These are phyloP conservation scores for Palaemon carinicauda DNA, from an alignment of 1,140 invertebrate species.

Conservation along the genomic window DNA sequence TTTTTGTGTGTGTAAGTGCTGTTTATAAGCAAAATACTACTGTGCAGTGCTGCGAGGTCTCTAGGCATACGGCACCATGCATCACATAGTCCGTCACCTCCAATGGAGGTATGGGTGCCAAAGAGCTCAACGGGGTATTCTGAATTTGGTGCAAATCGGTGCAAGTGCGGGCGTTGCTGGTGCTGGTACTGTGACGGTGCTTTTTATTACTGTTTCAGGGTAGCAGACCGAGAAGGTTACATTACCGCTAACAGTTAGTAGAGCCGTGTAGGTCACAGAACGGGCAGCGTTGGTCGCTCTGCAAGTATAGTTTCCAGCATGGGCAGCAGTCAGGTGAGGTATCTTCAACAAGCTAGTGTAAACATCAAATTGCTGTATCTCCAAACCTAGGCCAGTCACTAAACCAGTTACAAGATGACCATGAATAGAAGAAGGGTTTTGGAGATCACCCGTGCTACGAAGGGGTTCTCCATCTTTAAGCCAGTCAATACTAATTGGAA, in stretches of 20 bases:
- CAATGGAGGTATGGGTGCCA: too few relatives aligned
- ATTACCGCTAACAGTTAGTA: slow-evolving; percentile 68
- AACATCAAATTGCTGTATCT: slow-evolving; percentile 73
- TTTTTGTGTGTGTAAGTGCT: background rate
- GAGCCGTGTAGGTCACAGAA: slow-evolving; percentile 65
- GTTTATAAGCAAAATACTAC: background rate
- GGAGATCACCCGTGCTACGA: background rate
- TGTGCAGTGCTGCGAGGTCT: slow-evolving; percentile 8
- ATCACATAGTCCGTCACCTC: background rate
- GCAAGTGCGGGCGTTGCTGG: slow-evolving; percentile 22
- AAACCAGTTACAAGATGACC: too few relatives aligned
- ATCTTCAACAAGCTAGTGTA: slow-evolving; percentile 74
- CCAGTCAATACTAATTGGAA: slow-evolving; percentile 80
- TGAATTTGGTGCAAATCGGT: background rate
- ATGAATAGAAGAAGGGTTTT: background rate
- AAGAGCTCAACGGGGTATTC: background rate
- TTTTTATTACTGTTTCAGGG: too few relatives aligned
- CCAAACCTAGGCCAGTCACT: slow-evolving; percentile 63
- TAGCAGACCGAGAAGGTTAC: background rate
- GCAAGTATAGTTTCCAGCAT: slow-evolving; percentile 71
- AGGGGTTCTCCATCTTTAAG: slow-evolving; percentile 72
- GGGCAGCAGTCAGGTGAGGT: slow-evolving; percentile 72
- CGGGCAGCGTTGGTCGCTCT: slow-evolving; percentile 68
- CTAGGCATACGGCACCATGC: slow-evolving; percentile 49
- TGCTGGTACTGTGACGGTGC: background rate